Base-by-base conservation (phyloP, 2,797 vertebrate species). In the Neosilurus mollespiculum region DNA sequence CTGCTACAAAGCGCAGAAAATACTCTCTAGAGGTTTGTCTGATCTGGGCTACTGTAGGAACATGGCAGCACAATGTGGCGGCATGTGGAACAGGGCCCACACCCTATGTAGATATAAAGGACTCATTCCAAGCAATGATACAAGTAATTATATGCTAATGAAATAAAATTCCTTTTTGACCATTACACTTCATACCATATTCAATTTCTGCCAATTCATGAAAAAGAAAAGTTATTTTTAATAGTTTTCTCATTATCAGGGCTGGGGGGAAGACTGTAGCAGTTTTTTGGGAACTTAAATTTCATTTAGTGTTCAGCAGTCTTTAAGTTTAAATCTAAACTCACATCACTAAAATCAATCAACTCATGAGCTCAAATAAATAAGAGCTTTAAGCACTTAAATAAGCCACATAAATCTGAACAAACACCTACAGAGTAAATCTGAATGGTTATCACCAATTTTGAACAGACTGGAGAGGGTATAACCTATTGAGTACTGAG, bases 251-350 rank as follows among this genome's bases (percentile, higher is more conserved):
- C 30, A 26, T 56, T 75, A 4, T 58, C 9, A 70, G 67, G 49
- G 51, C 64, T 58, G 64, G 58, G 16, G 75, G 14, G 56, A 51
- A 84, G 87, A 83, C 71, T 72, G 77, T 24, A 81, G 81, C 69
- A 76, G 78, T 65, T 30, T 65, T 24, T 66, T 20, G 71, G n/a
- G 37, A 69, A 86, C 56, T 26, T 72, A 64, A 59, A 75, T 84
- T 80, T 78, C 24, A 76, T 80, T 82, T 75, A 80, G 51, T 80
- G 77, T 61, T 66, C 59, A 49, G 76, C 71, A 81, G 65, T 81
- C 78, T 85, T 88, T 79, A 78, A 54, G 11, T 24, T 14, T 0
- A 43, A 43, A 24, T 24, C 22, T 14, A n/a, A 72, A 18, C 1
- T 54, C 12, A 72, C n/a, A 53, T n/a, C 7, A 56, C 24, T 24